These are phyloP conservation scores for Lysiphlebus fabarum DNA, from an alignment of 1,140 invertebrate species.

Conservation along the genomic window DNA sequence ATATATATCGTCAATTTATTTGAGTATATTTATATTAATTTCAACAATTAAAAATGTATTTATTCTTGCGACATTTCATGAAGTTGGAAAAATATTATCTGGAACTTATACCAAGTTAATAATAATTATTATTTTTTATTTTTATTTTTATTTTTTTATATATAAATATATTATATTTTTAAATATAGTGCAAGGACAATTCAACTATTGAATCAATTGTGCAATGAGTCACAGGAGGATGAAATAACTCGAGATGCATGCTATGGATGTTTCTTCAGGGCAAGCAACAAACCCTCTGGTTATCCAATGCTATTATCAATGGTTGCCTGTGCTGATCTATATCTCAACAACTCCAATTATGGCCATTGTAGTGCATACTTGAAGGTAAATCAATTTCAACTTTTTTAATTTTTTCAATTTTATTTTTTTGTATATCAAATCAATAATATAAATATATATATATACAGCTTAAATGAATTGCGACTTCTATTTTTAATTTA, in stretches of 20 bases:
- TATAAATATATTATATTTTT: neutral
- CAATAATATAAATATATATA: no score
- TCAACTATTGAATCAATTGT: constrained; percentile 43
- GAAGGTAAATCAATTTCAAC: constrained; percentile 28
- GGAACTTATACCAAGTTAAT: constrained; percentile 2
- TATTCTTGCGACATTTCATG: no score
- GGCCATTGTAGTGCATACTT: constrained; percentile 40
- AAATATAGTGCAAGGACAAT: constrained; percentile 35
- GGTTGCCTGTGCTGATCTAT: constrained; percentile 36
- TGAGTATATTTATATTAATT: no score
- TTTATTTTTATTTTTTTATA: constrained; percentile 1
- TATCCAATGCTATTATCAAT: constrained; percentile 38
- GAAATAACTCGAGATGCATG: constrained; percentile 38
- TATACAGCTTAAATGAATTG: no score
- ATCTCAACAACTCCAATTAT: constrained; percentile 40
- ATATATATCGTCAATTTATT: no score
- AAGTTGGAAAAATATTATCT: neutral
- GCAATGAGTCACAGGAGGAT: constrained; percentile 38
- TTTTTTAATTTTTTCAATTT: no score
- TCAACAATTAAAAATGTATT: no score
- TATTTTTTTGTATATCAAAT: no score
- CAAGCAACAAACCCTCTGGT: constrained; percentile 33
- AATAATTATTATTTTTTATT: neutral
- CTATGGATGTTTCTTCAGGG: constrained; percentile 45
- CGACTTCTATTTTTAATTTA: no score